These are phyloP conservation scores for Disparrhopalites patrizii DNA, from an alignment of 2,888 invertebrate species.

Conservation along the genomic window DNA sequence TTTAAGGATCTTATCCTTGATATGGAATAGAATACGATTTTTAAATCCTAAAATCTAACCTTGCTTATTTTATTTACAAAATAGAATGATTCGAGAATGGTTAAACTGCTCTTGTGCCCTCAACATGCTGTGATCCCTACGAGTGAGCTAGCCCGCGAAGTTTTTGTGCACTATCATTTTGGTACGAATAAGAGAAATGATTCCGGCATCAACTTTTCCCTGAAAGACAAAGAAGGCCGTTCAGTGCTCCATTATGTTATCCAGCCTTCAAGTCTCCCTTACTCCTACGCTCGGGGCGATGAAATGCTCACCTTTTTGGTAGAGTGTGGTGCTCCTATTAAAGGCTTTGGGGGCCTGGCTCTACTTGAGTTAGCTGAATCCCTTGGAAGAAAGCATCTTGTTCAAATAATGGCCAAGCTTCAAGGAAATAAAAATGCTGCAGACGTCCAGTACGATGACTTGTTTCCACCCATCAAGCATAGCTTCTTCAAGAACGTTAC, in stretches of 20 bases:
- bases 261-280: constrained; percentile 14
- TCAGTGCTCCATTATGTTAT: constrained; percentile 39
- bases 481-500: no score
- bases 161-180: no score
- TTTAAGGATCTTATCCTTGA: no score
- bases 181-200: not conserved
- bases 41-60: not conserved
- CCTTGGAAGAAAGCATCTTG: no score
- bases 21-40: no score
- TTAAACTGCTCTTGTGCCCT: constrained; percentile 39
- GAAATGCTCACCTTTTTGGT: not conserved
- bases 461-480: no score
- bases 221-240: constrained; percentile 37
- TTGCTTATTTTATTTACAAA: not conserved
- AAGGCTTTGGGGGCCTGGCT: no score
- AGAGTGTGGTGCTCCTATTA: not conserved
- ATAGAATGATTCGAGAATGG: constrained; percentile 38
- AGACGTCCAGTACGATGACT: no score
- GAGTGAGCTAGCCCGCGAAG: no score
- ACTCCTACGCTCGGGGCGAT: not conserved
- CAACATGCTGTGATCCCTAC: constrained; percentile 21
- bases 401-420: no score
- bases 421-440: no score
- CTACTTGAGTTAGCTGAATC: constrained; percentile 11
- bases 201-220: constrained; percentile 9